Evolutionary conservation across 1,140 invertebrate species (phyloP).

Genomic region (Panagrolaimus sp.): DNA sequence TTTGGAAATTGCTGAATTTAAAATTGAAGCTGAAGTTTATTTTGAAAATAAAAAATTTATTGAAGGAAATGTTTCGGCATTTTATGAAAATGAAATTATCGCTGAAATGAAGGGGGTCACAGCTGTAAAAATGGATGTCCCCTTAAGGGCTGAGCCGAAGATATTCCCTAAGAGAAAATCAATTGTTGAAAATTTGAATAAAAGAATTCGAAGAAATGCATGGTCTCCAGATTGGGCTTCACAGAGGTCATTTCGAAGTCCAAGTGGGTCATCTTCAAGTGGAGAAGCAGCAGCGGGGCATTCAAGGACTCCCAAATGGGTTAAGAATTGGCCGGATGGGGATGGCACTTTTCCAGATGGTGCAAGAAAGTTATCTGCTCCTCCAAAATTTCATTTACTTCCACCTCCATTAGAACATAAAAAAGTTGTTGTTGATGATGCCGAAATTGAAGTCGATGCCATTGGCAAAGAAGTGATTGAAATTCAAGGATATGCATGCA

Average conservation of each 20-base stretch:
- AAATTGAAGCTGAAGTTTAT: background rate
- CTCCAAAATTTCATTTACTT: no score
- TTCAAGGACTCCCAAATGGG: no score
- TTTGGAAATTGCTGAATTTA: background rate
- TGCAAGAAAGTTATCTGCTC: no score
- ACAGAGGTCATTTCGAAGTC: no score
- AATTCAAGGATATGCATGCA: background rate
- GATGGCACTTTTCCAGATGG: no score
- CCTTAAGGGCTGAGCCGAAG: background rate
- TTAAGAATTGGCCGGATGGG: no score
- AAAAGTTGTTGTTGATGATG: no score
- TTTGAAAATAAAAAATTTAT: conserved; percentile 11
- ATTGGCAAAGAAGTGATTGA: background rate
- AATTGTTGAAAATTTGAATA: background rate
- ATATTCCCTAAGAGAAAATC: background rate
- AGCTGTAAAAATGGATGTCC: background rate
- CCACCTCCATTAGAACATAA: no score
- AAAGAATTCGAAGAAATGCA: background rate
- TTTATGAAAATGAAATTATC: background rate
- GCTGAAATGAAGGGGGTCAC: background rate
- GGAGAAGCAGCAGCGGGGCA: no score
- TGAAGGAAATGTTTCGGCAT: conserved; percentile 20
- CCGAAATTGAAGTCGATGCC: no score
- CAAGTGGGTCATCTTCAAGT: no score
- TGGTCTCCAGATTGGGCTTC: no score